Percentiles rank a stretch among this genome's conserved stretches.
These are phyloP conservation scores for Pristionchus entomophagus DNA, from an alignment of 2,888 invertebrate species.

Conservation along the genomic window DNA sequence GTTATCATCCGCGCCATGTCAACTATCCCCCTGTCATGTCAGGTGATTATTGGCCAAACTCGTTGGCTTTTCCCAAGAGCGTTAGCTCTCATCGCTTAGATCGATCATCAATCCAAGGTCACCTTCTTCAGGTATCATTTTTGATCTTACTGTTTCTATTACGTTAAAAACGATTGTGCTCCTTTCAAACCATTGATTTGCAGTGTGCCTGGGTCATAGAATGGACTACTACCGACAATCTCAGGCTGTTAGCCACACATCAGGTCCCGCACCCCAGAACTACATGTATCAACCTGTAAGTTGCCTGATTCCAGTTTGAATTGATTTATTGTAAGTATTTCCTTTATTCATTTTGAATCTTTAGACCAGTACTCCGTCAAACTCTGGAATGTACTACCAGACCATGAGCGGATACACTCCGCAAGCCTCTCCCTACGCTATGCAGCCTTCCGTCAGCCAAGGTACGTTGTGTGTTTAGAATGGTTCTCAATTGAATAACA, in stretches of 20 bases:
- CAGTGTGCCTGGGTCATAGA: background rate
- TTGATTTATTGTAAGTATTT: background rate
- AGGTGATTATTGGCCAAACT: constrained; percentile 39
- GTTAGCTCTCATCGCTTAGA: constrained; percentile 40
- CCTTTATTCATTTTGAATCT: background rate
- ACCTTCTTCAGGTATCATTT: constrained; percentile 35
- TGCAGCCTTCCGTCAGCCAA: constrained; percentile 48
- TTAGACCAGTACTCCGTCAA: constrained; percentile 42
- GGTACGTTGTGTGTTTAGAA: no score
- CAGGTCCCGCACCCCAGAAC: constrained; percentile 44
- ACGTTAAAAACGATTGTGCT: background rate
- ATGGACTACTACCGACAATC: constrained; percentile 46
- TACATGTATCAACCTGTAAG: constrained; percentile 49
- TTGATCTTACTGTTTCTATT: background rate
- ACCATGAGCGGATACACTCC: constrained; percentile 32
- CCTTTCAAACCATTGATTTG: background rate
- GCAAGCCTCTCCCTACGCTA: constrained; percentile 36
- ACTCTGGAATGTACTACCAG: constrained; percentile 47
- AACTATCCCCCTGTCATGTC: background rate
- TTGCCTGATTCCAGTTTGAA: background rate
- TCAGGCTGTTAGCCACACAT: constrained; percentile 40
- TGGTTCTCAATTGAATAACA: no score
- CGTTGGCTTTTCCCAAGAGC: background rate
- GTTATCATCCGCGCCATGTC: background rate
- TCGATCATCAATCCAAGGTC: constrained; percentile 48